Evolutionary conservation across 2,113 vertebrate species (phyloP).

Genomic region (Cyanoramphus novaezelandiae): DNA sequence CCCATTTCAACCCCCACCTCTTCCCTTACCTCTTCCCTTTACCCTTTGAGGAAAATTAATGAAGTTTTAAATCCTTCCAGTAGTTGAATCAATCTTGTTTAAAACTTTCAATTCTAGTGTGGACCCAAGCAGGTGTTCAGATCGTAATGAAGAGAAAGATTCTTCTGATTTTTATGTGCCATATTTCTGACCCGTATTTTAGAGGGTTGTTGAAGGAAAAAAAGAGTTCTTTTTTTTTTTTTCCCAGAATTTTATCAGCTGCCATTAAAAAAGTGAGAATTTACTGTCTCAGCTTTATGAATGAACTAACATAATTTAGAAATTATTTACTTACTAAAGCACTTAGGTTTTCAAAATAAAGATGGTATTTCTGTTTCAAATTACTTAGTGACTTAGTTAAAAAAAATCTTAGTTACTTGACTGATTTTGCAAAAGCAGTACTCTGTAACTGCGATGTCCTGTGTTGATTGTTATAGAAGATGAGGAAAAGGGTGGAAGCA

Average conservation of each 20-base stretch:
- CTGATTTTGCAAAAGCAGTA: background rate
- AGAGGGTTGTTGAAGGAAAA: background rate
- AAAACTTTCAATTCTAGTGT: background rate
- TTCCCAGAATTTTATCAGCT: background rate
- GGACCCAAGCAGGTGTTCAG: background rate
- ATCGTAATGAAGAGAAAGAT: background rate
- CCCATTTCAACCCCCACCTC: fast-evolving
- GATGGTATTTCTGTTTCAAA: background rate
- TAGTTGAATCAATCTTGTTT: background rate
- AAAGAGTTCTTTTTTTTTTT: background rate
- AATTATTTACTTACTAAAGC: background rate
- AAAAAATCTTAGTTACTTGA: background rate
- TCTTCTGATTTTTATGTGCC: background rate
- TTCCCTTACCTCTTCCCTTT: background rate
- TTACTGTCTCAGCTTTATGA: background rate
- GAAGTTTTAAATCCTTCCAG: background rate
- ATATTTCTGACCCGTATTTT: background rate
- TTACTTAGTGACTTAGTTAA: background rate
- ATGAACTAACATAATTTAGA: background rate
- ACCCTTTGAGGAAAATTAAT: background rate
- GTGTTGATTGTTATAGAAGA: background rate
- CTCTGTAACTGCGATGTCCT: background rate
- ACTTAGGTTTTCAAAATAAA: background rate
- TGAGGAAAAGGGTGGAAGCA: background rate
- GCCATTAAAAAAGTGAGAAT: background rate